These are phyloP conservation scores for Hydropsyche tenuis DNA, from an alignment of 1,140 invertebrate species.

Conservation along the genomic window DNA sequence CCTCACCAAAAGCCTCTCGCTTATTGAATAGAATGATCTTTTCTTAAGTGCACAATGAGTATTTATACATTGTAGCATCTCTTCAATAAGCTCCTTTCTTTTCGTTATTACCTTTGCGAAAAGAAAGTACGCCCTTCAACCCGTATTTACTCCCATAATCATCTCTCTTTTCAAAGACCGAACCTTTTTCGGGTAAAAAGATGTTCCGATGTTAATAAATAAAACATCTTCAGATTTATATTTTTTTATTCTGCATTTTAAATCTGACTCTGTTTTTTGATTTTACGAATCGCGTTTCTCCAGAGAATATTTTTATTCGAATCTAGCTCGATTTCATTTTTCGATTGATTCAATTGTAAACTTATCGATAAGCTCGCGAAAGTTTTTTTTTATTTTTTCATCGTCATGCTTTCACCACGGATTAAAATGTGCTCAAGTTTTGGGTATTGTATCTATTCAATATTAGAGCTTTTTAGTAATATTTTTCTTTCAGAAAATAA, in stretches of 20 bases:
- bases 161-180: constrained; percentile 31
- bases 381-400: too few relatives aligned
- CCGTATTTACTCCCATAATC: constrained; percentile 35
- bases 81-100: constrained; percentile 20
- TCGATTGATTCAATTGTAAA: too few relatives aligned
- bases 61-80: constrained; percentile 26
- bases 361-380: too few relatives aligned
- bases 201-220: constrained; percentile 25
- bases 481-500: not conserved
- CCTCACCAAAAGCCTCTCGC: not conserved
- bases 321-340: too few relatives aligned
- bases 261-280: too few relatives aligned
- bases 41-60: constrained; percentile 27
- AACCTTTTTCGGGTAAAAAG: constrained; percentile 13
- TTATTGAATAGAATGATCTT: constrained; percentile 22
- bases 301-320: too few relatives aligned
- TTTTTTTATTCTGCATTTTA: constrained; percentile 27
- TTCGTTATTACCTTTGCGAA: constrained; percentile 35
- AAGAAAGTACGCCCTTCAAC: constrained; percentile 19
- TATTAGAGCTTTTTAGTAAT: not conserved
- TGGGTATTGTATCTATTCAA: not conserved
- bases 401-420: too few relatives aligned
- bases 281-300: too few relatives aligned
- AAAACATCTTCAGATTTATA: constrained; percentile 21
- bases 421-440: too few relatives aligned